Evolutionary conservation across 1,140 invertebrate species (phyloP).

Genomic region (Solenopsis fugax): DNA sequence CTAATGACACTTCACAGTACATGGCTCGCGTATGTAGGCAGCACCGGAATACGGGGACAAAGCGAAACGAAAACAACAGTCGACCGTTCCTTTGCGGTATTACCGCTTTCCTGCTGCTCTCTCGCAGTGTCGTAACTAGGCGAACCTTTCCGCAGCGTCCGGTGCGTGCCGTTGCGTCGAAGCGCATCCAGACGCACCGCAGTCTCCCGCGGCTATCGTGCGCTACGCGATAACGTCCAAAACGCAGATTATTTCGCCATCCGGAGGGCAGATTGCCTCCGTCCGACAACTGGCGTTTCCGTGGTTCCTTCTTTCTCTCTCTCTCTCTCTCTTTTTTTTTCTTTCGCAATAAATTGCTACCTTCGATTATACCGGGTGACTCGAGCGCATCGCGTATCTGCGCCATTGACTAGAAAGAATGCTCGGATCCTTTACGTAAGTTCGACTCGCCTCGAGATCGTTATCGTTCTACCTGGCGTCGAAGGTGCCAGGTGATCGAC

Average conservation of each 20-base stretch:
- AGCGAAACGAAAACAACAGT: constrained; percentile 73
- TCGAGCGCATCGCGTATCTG: not conserved
- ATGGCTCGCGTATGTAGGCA: not conserved
- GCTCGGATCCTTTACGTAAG: constrained; percentile 43
- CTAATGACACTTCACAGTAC: constrained; percentile 43
- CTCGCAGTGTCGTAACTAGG: constrained; percentile 62
- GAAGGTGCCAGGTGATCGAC: not conserved
- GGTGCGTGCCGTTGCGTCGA: not conserved
- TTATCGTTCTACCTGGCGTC: not conserved
- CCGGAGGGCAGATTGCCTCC: constrained; percentile 16
- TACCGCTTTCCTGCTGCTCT: constrained; percentile 55
- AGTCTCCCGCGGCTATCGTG: not conserved
- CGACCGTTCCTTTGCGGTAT: constrained; percentile 54
- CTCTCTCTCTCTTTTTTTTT: not conserved
- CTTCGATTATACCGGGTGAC: constrained; percentile 29
- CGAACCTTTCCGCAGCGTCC: constrained; percentile 6
- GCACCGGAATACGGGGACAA: constrained; percentile 59
- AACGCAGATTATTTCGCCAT: constrained; percentile 39
- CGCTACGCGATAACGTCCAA: constrained; percentile 19
- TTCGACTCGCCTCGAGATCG: not conserved
- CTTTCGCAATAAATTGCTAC: constrained; percentile 38
- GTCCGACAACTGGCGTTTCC: constrained; percentile 40
- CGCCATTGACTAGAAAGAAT: not conserved
- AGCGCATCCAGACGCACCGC: not conserved
- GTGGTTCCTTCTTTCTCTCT: not conserved